Evolutionary conservation across 2,113 vertebrate genomes (phyloP), one percentile per base, ranked within the genome.

Genomic region (Andinoacara biseriatus): DNA sequence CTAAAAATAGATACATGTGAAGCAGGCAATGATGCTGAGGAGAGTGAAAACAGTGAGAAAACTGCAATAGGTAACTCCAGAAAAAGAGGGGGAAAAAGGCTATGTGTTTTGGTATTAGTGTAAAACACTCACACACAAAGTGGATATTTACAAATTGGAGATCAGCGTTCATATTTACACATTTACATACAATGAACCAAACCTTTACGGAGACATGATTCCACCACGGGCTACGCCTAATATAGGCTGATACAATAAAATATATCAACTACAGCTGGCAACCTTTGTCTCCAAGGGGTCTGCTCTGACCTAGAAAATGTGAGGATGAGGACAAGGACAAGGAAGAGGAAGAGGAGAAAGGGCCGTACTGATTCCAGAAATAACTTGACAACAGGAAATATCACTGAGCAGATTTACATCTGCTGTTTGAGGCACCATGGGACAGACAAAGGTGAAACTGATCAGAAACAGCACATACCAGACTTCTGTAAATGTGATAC

Each of bases 201-300:
- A 88, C 84, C 85, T 84, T 81, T 83, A 91, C 79, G 76, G 82
- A 87, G 86, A 90, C 85, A 22, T 61, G 31, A 90, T 89, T 87
- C 79, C 88, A 91, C 85, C 58, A 52, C 35, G 62, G 84, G 83
- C 87, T 80, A 54, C 1, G 92, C 94, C 94, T 95, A 95, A 94
- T 93, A 93, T 95, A 95, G 94, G 94, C 93, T 85, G 81, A 92
- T 89, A 90, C 78, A 88, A 82, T 83, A 59, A 82, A 87, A 89
- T 74, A 86, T 33, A 65, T 85, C 76, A 82, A 86, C 83, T 83
- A 86, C 65, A 79, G 85, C 84, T 86, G 20, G 72, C 40, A 43
- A 83, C 80, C 84, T 88, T 85, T 58, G 82, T 90, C 90, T 92
- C 85, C 54, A 62, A 78, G 76, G 90, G 33, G 82, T 84, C 62